These are phyloP conservation scores for Euphonia xanthogaster DNA, from an alignment of 2,797 vertebrate genomes.

Conservation along the genomic window DNA sequence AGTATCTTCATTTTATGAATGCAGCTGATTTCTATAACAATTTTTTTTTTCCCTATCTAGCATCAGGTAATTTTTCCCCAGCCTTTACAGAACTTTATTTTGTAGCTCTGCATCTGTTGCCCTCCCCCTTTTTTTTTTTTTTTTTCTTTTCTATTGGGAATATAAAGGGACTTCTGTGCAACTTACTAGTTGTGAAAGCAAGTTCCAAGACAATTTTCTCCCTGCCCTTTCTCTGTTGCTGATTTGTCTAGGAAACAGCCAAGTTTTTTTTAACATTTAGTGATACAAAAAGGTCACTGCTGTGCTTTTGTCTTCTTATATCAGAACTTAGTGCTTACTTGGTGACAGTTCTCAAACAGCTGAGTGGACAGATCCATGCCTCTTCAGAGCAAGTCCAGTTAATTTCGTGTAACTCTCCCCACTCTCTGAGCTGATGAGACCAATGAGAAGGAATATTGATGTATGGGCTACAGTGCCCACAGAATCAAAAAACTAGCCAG, in stretches of 20 bases:
- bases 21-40: neutral
- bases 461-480: neutral
- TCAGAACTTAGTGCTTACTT: neutral
- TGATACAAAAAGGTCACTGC: neutral
- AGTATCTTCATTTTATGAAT: neutral
- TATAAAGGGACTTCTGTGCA: neutral
- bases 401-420: neutral
- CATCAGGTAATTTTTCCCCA: neutral
- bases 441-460: neutral
- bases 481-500: neutral
- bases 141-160: neutral
- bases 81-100: neutral
- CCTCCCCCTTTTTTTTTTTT: neutral
- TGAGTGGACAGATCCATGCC: neutral
- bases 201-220: neutral
- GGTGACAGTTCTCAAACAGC: neutral
- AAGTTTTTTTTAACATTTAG: neutral
- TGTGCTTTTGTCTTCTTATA: neutral
- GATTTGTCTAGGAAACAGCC: neutral
- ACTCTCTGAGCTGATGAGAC: neutral
- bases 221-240: neutral
- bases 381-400: neutral
- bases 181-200: neutral
- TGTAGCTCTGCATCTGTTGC: neutral
- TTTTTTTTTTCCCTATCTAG: rapidly evolving